Evolutionary conservation across 2,113 vertebrate genomes (phyloP), one percentile per base, ranked within the genome.

Genomic region (Stomatorhinus ivindoensis): DNA sequence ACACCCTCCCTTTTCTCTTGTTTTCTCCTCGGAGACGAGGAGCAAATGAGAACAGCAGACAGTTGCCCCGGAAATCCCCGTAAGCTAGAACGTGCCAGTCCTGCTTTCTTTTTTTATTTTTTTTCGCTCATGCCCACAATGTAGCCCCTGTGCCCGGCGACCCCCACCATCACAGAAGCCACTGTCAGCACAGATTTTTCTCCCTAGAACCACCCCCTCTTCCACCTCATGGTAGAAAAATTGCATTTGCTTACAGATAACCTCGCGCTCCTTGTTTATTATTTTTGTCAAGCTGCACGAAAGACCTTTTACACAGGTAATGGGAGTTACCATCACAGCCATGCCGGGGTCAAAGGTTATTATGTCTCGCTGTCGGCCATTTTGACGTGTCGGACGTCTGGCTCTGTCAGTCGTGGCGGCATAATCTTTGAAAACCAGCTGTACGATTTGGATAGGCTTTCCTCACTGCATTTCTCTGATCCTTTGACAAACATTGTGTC

Each of bases 81-180:
- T 76, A 76, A 76, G 69, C 11, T 39, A 35, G 15, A 76, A 39
- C 69, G 15, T 76, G 69, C 15, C 69, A 76, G 69, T 35, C 17
- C 69, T 31, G n/a, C n/a, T 85, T 2, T 73, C 90, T 90, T 90
- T 92, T 50, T 51, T 47, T 47, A 1, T 50, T 3, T 50, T 15
- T 15, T 53, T 90, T 83, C 89, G 83, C 85, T 88, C 89, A 53
- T 65, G n/a, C 80, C 90, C 90, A 92, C 92, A 92, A 91, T 91
- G 89, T 89, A 76, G 89, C 87, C 84, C 90, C 91, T 92, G 90
- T 92, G 80, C 61, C 85, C 85, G 50, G 87, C 50, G 50, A 87
- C 87, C 51, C 47, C 90, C 90, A 86, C 88, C 88, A 46, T 86
- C 83, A 39, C 15, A 35, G 15, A 61, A 90, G 87, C 88, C 87